These are phyloP conservation scores for Morinoia aosen DNA, from an alignment of 2,888 invertebrate genomes.

Conservation along the genomic window DNA sequence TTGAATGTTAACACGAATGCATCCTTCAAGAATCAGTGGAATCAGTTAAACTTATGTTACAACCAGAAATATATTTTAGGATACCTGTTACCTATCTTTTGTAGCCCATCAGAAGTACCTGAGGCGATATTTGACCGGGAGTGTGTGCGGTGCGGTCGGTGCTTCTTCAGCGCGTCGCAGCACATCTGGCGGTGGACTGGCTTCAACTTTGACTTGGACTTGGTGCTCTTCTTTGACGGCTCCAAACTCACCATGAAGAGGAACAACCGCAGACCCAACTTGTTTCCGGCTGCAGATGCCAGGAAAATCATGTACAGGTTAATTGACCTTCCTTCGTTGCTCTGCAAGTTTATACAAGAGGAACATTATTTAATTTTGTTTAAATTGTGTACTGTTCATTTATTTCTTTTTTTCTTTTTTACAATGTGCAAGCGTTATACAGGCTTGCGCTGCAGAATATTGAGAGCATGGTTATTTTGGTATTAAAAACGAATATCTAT, in stretches of 20 bases:
- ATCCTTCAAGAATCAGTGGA: too few species aligned
- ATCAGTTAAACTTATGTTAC: too few species aligned
- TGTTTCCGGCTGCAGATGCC: conserved; percentile 78
- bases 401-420: not conserved
- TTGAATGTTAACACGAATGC: too few species aligned
- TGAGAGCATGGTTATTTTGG: too few species aligned
- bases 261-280: conserved; percentile 77
- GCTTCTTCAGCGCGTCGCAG: conserved; percentile 76
- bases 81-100: too few species aligned
- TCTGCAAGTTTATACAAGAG: not conserved
- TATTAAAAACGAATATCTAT: too few species aligned
- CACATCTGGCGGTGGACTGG: conserved; percentile 79
- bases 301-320: conserved; percentile 77
- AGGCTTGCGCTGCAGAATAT: not conserved
- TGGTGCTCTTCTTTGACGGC: conserved; percentile 79
- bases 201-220: conserved; percentile 83
- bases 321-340: conserved; percentile 59
- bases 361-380: not conserved
- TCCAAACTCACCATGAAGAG: conserved; percentile 77
- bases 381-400: not conserved
- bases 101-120: conserved; percentile 73
- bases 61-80: too few species aligned
- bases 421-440: not conserved
- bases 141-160: conserved; percentile 79
- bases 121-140: conserved; percentile 74